A percentile compares a stretch with the other conserved stretches of the same genome.
Evolutionary conservation across 1,140 invertebrate species (phyloP).

Genomic region (Argopecten irradians): DNA sequence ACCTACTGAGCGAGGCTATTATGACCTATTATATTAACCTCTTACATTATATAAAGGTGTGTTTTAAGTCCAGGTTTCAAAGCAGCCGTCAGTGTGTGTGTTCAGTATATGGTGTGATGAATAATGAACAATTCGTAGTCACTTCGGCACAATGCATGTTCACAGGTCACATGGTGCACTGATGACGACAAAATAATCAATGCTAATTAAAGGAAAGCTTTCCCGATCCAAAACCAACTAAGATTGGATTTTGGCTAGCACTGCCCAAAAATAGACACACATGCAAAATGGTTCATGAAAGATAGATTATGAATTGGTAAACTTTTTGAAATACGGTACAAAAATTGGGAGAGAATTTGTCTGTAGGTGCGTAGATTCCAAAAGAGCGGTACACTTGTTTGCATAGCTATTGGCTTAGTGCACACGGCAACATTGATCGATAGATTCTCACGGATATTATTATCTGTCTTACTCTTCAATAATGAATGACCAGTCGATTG

Average conservation of each 20-base stretch:
- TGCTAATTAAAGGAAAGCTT: not conserved
- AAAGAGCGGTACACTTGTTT: not conserved
- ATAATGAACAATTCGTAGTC: not conserved
- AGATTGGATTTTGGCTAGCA: constrained; percentile 5
- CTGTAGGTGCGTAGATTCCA: not conserved
- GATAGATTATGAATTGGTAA: not conserved
- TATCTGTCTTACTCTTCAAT: not conserved
- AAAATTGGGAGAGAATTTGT: not conserved
- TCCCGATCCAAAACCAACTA: not conserved
- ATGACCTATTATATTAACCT: not conserved
- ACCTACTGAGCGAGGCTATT: not conserved
- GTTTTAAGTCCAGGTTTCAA: not conserved
- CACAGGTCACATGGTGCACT: constrained; percentile 7
- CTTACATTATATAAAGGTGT: not conserved
- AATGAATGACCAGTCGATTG: constrained; percentile 14
- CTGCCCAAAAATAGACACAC: not conserved
- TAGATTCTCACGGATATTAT: constrained; percentile 5
- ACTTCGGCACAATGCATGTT: constrained; percentile 15
- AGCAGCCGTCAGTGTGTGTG: not conserved
- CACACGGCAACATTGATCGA: not conserved
- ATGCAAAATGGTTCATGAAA: constrained; percentile 18
- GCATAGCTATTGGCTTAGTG: not conserved
- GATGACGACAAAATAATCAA: constrained; percentile 22
- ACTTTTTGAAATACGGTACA: not conserved
- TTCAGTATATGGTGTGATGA: not conserved